These are phyloP conservation scores for Semaprochilodus insignis DNA, from an alignment of 2,797 vertebrate species.

Conservation along the genomic window DNA sequence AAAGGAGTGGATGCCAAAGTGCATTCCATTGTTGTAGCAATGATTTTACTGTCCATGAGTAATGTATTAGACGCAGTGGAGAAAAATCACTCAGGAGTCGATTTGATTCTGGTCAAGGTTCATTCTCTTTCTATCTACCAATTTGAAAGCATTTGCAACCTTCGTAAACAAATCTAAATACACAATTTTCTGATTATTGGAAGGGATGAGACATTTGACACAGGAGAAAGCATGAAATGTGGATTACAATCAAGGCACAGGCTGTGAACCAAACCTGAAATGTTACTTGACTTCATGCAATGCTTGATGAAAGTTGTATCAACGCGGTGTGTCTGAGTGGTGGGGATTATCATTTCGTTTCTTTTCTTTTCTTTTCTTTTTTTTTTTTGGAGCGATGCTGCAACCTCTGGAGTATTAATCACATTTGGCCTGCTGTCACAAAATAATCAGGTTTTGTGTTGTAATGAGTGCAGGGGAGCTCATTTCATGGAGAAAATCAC, in stretches of 20 bases:
- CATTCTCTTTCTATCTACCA: slow-evolving; percentile 55
- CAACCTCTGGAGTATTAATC: slow-evolving; percentile 69
- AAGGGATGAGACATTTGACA: slow-evolving; percentile 56
- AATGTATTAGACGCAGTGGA: slow-evolving; percentile 67
- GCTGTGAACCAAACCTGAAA: slow-evolving; percentile 10
- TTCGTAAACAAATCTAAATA: slow-evolving; percentile 31
- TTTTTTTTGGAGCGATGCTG: slow-evolving; percentile 40
- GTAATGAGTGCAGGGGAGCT: slow-evolving; percentile 49
- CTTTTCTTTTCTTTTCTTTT: not conserved
- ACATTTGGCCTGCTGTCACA: slow-evolving; percentile 65
- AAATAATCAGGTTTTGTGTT: slow-evolving; percentile 66
- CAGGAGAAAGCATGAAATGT: slow-evolving; percentile 23
- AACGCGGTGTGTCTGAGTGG: slow-evolving; percentile 68
- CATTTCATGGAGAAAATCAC: slow-evolving; percentile 61
- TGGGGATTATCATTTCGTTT: slow-evolving; percentile 53
- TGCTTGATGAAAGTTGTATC: slow-evolving; percentile 54
- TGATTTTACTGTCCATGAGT: slow-evolving; percentile 62
- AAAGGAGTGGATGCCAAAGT: slow-evolving; percentile 62
- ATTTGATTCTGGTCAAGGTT: slow-evolving; percentile 64
- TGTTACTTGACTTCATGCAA: slow-evolving; percentile 4
- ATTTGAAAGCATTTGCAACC: slow-evolving; percentile 35
- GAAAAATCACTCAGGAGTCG: slow-evolving; percentile 63
- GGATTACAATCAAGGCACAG: slow-evolving; percentile 19
- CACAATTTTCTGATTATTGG: slow-evolving; percentile 57
- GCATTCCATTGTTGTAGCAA: slow-evolving; percentile 61